Evolutionary conservation across 1,140 invertebrate genomes (phyloP).

Genomic region (Zaprionus ghesquierei): DNA sequence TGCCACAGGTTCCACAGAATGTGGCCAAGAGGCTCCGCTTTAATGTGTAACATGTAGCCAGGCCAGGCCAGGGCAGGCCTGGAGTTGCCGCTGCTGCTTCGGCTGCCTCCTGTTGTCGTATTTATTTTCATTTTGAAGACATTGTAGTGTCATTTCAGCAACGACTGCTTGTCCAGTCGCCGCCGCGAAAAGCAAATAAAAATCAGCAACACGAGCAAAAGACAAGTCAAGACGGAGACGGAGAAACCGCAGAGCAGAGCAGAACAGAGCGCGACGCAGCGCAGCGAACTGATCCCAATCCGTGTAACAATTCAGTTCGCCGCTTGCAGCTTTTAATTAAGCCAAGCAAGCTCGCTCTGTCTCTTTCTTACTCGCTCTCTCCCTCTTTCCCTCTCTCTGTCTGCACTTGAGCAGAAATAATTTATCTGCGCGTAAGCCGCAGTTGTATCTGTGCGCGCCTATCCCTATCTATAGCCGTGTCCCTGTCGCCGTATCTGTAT

Average conservation of each 20-base stretch:
- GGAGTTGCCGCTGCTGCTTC: constrained; percentile 14
- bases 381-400: not conserved
- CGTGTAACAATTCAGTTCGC: constrained; percentile 72
- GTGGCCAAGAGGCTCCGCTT: constrained; percentile 37
- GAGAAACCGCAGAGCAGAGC: constrained; percentile 29
- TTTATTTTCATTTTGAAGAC: constrained; percentile 79
- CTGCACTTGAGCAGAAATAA: constrained; percentile 51
- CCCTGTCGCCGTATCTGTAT: constrained; percentile 25
- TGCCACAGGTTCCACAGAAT: constrained; percentile 23
- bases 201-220: constrained; percentile 34
- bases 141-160: constrained; percentile 80
- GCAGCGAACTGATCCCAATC: constrained; percentile 48
- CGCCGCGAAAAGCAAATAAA: constrained; percentile 76
- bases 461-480: constrained; percentile 39
- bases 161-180: constrained; percentile 53
- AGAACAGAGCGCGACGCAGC: too few species aligned
- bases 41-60: constrained; percentile 78
- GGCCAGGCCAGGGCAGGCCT: constrained; percentile 43
- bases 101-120: constrained; percentile 54
- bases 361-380: not conserved
- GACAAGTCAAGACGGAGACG: not conserved
- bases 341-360: constrained; percentile 37
- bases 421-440: constrained; percentile 72
- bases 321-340: constrained; percentile 74
- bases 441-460: constrained; percentile 28